Conservation (phyloP, 2,797 vertebrate genomes). For the Eulemur mongoz region DNA sequence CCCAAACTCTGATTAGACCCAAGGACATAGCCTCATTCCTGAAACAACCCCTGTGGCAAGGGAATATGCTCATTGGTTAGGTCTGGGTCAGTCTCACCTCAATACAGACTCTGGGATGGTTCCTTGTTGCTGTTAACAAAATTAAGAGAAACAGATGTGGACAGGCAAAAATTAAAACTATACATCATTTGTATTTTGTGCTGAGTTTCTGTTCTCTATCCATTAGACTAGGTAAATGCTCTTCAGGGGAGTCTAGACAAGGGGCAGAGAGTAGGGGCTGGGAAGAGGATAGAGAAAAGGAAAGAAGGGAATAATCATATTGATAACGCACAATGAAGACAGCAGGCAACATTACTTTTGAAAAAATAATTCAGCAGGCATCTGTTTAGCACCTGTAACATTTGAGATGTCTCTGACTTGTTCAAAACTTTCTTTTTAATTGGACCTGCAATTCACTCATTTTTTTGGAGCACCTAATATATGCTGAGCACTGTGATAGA, state of each 20-base stretch:
- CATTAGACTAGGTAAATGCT: background rate
- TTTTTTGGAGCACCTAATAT: background rate
- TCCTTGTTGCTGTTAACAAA: background rate
- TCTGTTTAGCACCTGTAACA: background rate
- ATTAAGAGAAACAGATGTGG: background rate
- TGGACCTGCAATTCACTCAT: background rate
- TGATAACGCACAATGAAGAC: background rate
- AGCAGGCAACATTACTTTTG: background rate
- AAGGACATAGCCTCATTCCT: background rate
- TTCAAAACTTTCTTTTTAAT: slow-evolving; percentile 40
- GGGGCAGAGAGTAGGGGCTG: background rate
- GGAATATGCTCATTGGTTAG: no score
- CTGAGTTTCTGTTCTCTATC: background rate
- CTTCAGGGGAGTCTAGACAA: background rate
- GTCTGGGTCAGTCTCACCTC: background rate
- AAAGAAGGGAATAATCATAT: background rate
- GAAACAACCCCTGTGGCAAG: background rate
- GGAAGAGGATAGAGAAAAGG: background rate
- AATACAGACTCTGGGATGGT: background rate
- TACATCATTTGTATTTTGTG: background rate
- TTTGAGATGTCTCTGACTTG: background rate
- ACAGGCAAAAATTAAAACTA: background rate
- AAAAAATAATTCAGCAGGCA: background rate
- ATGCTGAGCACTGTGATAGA: background rate
- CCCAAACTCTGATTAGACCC: background rate